A percentile compares a stretch with the other conserved stretches of the same genome.
These are phyloP conservation scores for Ectobius pallidus DNA, from an alignment of 2,888 invertebrate species.

Conservation along the genomic window DNA sequence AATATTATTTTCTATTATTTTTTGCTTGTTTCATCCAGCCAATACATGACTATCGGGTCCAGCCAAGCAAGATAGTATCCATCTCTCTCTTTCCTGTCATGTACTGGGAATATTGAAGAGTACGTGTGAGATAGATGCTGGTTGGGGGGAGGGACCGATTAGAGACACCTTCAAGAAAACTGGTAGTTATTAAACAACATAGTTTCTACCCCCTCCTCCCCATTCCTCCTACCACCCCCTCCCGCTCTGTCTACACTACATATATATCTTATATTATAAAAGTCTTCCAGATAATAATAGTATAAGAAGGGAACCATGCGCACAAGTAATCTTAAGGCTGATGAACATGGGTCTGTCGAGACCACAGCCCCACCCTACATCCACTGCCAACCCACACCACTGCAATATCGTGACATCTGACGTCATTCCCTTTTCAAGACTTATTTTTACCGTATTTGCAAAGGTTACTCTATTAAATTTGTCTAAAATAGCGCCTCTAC, in stretches of 20 bases:
- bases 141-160: constrained; percentile 4
- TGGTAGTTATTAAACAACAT: constrained; percentile 21
- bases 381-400: too few species aligned
- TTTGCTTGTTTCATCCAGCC: constrained; percentile 1
- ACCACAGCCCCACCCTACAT: constrained; percentile 6
- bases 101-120: neutral
- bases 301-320: constrained; percentile 18
- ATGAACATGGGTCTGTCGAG: constrained; percentile 24
- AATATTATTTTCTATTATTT: constrained; percentile 10
- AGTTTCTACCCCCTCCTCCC: neutral
- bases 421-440: too few species aligned
- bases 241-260: neutral
- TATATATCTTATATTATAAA: constrained; percentile 7
- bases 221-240: too few species aligned
- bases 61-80: neutral
- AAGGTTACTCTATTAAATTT: too few species aligned
- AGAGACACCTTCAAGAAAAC: constrained; percentile 14
- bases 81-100: neutral
- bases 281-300: constrained; percentile 19
- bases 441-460: too few species aligned
- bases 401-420: too few species aligned
- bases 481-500: too few species aligned
- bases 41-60: constrained; percentile 9
- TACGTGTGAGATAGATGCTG: neutral
- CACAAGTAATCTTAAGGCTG: constrained; percentile 6